Evolutionary conservation across 92 coral and sea anemone species (phyloP).

Genomic region (Diadumene lineata): DNA sequence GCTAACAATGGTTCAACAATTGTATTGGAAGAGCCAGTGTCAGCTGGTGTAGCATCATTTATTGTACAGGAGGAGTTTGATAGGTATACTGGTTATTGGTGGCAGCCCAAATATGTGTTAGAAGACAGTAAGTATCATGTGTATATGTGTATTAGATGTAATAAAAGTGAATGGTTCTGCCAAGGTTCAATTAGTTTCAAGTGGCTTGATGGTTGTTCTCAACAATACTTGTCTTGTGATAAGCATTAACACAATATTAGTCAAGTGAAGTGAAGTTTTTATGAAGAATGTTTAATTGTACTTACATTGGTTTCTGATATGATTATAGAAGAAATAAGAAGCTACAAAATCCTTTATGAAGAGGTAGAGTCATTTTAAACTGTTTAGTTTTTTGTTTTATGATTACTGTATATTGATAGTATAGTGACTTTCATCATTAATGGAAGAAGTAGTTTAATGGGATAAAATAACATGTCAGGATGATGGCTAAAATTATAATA

Average conservation of each 20-base stretch:
- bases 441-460: slow-evolving; percentile 76
- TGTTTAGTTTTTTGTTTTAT: neutral
- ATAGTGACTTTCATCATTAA: neutral
- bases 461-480: too few species aligned
- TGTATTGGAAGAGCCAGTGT: slow-evolving; percentile 75
- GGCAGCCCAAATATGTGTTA: slow-evolving; percentile 75
- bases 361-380: slow-evolving; percentile 58
- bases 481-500: too few species aligned
- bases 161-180: too few species aligned
- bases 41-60: slow-evolving; percentile 99
- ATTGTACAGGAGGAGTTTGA: slow-evolving; percentile 98
- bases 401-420: neutral
- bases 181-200: too few species aligned
- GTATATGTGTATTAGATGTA: too few species aligned
- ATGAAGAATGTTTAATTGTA: too few species aligned
- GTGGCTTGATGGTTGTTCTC: too few species aligned
- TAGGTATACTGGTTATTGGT: slow-evolving; percentile 98
- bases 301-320: too few species aligned
- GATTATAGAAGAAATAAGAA: slow-evolving; percentile 63
- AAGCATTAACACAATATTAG: too few species aligned
- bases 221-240: too few species aligned
- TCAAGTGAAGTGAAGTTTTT: too few species aligned
- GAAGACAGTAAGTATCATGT: slow-evolving; percentile 68
- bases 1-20: slow-evolving; percentile 80
- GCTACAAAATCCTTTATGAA: slow-evolving; percentile 88